These are phyloP conservation scores for Zoroaster sp. DNA, from an alignment of 53 echinoderm and acorn worm species.

Conservation along the genomic window DNA sequence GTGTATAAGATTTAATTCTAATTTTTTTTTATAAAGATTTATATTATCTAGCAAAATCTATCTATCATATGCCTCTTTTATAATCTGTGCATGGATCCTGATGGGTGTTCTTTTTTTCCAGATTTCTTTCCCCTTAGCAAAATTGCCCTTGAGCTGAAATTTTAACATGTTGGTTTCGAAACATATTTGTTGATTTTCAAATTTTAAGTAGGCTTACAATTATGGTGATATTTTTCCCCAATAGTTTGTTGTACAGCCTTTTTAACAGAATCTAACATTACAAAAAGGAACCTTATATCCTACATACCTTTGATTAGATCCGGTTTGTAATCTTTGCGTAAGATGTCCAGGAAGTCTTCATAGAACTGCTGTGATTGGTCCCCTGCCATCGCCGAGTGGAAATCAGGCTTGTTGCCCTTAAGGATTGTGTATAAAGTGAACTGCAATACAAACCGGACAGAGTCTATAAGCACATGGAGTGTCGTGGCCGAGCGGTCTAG, in stretches of 20 bases:
- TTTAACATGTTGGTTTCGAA: background rate
- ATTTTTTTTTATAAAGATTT: too few relatives aligned
- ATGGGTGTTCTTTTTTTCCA: too few relatives aligned
- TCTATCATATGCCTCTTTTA: too few relatives aligned
- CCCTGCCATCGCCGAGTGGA: constrained; percentile 90
- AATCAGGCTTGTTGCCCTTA: constrained; percentile 96
- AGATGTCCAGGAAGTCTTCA: constrained; percentile 82
- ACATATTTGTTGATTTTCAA: too few relatives aligned
- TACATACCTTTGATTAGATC: constrained; percentile 84
- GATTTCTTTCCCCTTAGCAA: too few relatives aligned
- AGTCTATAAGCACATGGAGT: too few relatives aligned
- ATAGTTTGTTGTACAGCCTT: background rate
- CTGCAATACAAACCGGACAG: constrained; percentile 49
- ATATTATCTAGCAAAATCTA: too few relatives aligned
- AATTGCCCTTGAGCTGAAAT: too few relatives aligned
- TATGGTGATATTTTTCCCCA: background rate
- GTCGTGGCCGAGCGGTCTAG: too few relatives aligned
- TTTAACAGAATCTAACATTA: background rate
- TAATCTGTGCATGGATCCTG: too few relatives aligned
- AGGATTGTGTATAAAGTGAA: constrained; percentile 83
- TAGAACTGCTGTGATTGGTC: constrained; percentile 88
- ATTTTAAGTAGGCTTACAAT: too few relatives aligned
- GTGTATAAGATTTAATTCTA: too few relatives aligned
- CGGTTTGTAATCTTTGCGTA: constrained; percentile 79
- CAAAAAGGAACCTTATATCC: background rate